These are phyloP conservation scores for Eupristina koningsbergeri DNA, from an alignment of 1,140 invertebrate species.

Conservation along the genomic window DNA sequence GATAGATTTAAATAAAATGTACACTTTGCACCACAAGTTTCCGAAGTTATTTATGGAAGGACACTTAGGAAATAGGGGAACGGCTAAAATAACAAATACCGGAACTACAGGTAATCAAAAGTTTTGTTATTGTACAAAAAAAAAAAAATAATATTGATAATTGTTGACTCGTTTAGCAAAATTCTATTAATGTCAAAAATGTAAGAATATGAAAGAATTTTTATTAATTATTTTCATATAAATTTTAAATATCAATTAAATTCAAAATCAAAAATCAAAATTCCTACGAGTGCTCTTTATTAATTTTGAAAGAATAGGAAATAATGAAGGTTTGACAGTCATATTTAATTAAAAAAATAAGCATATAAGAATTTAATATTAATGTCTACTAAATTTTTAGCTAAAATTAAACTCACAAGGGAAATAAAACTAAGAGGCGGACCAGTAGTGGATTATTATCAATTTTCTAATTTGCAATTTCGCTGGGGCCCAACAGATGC, in stretches of 20 bases:
- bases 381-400: conserved; percentile 31
- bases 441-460: conserved; percentile 78
- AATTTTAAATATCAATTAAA: too few relatives aligned
- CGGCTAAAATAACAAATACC: conserved; percentile 67
- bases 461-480: conserved; percentile 86
- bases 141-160: too few relatives aligned
- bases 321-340: too few relatives aligned
- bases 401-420: conserved; percentile 52
- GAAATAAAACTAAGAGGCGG: conserved; percentile 75
- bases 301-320: too few relatives aligned
- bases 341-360: too few relatives aligned
- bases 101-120: conserved; percentile 66
- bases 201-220: too few relatives aligned
- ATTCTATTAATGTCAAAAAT: too few relatives aligned
- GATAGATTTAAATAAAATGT: conserved; percentile 52
- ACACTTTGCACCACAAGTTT: conserved; percentile 54
- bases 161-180: too few relatives aligned
- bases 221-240: too few relatives aligned
- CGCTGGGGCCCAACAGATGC: conserved; percentile 86
- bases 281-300: conserved; percentile 37
- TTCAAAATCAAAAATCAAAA: too few relatives aligned
- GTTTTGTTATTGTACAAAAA: neutral
- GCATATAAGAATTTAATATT: too few relatives aligned
- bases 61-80: conserved; percentile 53
- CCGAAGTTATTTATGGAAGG: conserved; percentile 56